These are phyloP conservation scores for Drosophila lacteicornis DNA, from an alignment of 1,140 invertebrate species.

Conservation along the genomic window DNA sequence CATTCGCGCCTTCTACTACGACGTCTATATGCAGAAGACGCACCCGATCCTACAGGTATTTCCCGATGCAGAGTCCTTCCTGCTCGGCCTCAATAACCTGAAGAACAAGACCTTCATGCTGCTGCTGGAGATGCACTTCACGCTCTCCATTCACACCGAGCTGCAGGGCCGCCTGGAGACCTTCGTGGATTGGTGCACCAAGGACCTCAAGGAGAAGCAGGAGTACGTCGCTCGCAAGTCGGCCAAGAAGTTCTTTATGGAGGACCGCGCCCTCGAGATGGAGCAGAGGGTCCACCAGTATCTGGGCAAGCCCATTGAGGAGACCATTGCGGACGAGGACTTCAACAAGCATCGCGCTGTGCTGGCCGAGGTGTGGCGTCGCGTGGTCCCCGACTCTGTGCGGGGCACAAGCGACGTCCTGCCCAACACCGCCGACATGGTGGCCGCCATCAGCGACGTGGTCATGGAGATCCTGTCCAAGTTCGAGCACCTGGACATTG, in stretches of 20 bases:
- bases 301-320: constrained; percentile 53
- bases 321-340: constrained; percentile 59
- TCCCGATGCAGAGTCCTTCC: constrained; percentile 62
- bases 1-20: constrained; percentile 75
- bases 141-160: constrained; percentile 72
- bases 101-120: constrained; percentile 79
- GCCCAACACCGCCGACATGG: constrained; percentile 67
- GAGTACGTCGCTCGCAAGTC: constrained; percentile 77
- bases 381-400: constrained; percentile 63
- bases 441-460: constrained; percentile 69
- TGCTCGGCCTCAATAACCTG: constrained; percentile 66
- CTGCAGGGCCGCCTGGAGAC: constrained; percentile 67
- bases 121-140: constrained; percentile 78
- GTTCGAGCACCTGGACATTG: constrained; percentile 71
- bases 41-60: constrained; percentile 77
- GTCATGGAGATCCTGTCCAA: constrained; percentile 67
- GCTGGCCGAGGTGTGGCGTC: constrained; percentile 71
- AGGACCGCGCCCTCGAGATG: constrained; percentile 71
- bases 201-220: constrained; percentile 70
- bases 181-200: constrained; percentile 73
- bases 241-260: constrained; percentile 80
- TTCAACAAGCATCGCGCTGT: constrained; percentile 62
- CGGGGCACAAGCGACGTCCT: constrained; percentile 63
- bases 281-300: constrained; percentile 44
- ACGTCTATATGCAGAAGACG: constrained; percentile 67